phyloP scores from a whole-genome alignment of 2,888 invertebrate genomes.

The Scotopteryx bipunctaria region DNA sequence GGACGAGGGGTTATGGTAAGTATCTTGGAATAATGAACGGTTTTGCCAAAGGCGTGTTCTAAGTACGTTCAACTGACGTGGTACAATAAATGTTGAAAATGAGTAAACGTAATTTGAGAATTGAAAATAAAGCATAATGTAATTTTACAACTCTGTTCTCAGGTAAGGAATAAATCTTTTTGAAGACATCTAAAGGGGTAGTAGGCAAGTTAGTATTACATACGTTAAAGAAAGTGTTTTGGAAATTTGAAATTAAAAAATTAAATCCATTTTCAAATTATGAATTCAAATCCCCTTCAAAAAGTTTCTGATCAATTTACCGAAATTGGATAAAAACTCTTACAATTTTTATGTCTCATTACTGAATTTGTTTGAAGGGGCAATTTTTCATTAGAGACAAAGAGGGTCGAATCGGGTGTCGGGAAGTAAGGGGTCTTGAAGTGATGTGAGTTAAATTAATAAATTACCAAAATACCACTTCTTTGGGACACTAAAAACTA shows the following conservation, averaged over 20 bases:
- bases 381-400: slow-evolving; percentile 40
- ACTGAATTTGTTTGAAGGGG: slow-evolving; percentile 35
- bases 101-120: too few relatives aligned
- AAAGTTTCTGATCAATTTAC: slow-evolving; percentile 32
- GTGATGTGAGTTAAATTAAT: not conserved
- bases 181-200: too few relatives aligned
- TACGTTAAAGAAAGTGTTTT: too few relatives aligned
- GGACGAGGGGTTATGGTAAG: slow-evolving; percentile 16
- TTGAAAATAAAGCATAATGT: too few relatives aligned
- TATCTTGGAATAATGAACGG: slow-evolving; percentile 9
- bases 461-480: too few relatives aligned
- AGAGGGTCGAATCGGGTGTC: slow-evolving; percentile 30
- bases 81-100: too few relatives aligned
- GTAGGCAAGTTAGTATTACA: too few relatives aligned
- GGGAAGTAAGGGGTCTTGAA: slow-evolving; percentile 16
- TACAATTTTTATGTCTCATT: slow-evolving; percentile 38
- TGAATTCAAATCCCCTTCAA: slow-evolving; percentile 12
- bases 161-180: too few relatives aligned
- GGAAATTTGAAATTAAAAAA: too few relatives aligned
- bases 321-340: slow-evolving; percentile 30
- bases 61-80: too few relatives aligned
- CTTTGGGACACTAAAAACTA: too few relatives aligned
- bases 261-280: not conserved
- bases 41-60: not conserved
- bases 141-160: too few relatives aligned